These are phyloP conservation scores for Epizoanthus illoricatus DNA, from an alignment of 92 coral and sea anemone genomes.

Conservation along the genomic window DNA sequence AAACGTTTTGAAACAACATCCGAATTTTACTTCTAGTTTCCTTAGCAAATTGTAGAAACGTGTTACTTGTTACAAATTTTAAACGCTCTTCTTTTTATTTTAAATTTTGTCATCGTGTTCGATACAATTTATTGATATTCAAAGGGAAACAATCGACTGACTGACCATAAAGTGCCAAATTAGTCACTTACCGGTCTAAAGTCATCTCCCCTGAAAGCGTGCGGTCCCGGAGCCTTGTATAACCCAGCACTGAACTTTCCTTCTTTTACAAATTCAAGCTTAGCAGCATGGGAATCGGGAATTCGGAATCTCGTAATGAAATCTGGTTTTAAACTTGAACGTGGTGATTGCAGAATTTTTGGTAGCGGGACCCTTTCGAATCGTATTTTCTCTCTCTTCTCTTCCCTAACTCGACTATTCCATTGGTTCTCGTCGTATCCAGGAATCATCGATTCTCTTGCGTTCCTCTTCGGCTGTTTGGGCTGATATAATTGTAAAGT, in stretches of 20 bases:
- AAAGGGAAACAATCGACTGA: background rate
- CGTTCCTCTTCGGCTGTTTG: conserved; percentile 66
- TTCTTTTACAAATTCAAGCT: conserved; percentile 62
- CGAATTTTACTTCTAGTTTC: no score
- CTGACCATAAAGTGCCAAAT: background rate
- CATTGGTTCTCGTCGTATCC: conserved; percentile 71
- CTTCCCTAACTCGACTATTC: conserved; percentile 57
- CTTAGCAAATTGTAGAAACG: no score
- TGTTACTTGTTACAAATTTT: background rate
- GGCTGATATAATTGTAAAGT: conserved; percentile 79
- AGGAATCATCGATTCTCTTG: conserved; percentile 73
- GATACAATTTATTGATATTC: background rate
- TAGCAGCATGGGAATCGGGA: conserved; percentile 72
- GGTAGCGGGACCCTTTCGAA: conserved; percentile 80
- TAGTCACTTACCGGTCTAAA: conserved; percentile 78
- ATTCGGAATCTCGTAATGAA: conserved; percentile 74
- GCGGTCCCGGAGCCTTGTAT: conserved; percentile 81
- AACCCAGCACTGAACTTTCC: conserved; percentile 74
- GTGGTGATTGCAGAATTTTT: conserved; percentile 70
- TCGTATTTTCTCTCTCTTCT: conserved; percentile 51
- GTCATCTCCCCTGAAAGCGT: conserved; percentile 87
- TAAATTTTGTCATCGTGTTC: no score
- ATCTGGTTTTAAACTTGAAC: conserved; percentile 39
- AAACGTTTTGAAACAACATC: no score
- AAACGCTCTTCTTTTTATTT: no score